Evolutionary conservation across 1,140 invertebrate genomes (phyloP).

Genomic region (Dolichoris vasculosae): DNA sequence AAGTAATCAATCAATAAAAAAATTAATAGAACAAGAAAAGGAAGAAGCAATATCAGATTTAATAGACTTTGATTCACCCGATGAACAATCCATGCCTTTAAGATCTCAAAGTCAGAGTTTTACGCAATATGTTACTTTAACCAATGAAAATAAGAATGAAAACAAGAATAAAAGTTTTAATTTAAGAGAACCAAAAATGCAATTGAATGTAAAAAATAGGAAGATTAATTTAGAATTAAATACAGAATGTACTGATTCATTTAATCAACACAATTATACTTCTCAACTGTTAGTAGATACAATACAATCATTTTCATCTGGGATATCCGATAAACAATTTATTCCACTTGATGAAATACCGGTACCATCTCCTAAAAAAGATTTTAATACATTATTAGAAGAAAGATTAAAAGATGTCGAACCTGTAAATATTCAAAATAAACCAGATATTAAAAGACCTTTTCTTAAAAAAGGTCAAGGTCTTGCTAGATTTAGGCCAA

Average conservation of each 20-base stretch:
- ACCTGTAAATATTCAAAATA: slow-evolving; percentile 18
- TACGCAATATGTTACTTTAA: neutral
- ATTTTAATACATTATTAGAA: slow-evolving; percentile 70
- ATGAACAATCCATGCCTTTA: slow-evolving; percentile 2
- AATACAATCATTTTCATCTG: slow-evolving; percentile 53
- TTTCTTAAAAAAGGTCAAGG: slow-evolving; percentile 74
- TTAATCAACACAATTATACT: slow-evolving; percentile 34
- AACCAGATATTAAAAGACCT: slow-evolving; percentile 60
- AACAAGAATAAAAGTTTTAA: slow-evolving; percentile 19
- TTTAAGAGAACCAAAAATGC: slow-evolving; percentile 13
- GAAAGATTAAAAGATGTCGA: slow-evolving; percentile 65
- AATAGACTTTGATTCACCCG: slow-evolving; percentile 48
- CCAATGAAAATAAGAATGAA: slow-evolving; percentile 1
- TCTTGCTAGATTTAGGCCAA: slow-evolving; percentile 65
- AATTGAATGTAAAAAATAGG: slow-evolving; percentile 22
- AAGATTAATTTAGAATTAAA: slow-evolving; percentile 4
- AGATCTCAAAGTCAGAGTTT: slow-evolving; percentile 24
- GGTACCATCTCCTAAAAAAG: slow-evolving; percentile 69
- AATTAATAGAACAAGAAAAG: slow-evolving; percentile 18
- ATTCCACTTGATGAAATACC: slow-evolving; percentile 69
- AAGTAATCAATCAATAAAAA: neutral
- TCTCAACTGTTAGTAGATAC: slow-evolving; percentile 56
- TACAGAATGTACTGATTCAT: slow-evolving; percentile 31
- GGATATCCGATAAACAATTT: slow-evolving; percentile 49
- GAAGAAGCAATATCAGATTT: slow-evolving; percentile 19